Base-by-base conservation (phyloP, 2,113 vertebrate species). In the Illadopsis cleaveri region DNA sequence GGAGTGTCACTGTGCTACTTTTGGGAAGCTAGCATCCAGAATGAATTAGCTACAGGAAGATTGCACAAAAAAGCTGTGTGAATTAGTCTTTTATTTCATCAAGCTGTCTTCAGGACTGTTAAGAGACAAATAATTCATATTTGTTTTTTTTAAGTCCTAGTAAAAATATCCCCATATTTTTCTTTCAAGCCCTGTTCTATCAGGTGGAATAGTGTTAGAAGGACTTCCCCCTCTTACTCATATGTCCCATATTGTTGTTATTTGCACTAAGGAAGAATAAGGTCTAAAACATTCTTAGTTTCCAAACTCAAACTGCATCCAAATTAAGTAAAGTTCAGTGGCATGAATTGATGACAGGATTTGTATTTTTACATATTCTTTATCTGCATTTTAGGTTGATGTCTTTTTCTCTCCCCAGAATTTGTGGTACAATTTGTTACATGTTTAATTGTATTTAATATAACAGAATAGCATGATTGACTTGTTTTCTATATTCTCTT, bases 221-320 rank as follows among this genome's bases (percentile, higher is more conserved):
- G 28, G 20, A 33, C 17, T 73, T 12, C 40, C 9, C 9, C 42
- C 15, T 51, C 33, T 10, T 48, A 24, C 14, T 7, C 0, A 0
- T 54, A 33, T 35, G 15, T 40, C 6, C 12, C 15, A 24, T 56
- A 31, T 27, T 56, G 11, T 40, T 76, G 10, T 44, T 71, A 21
- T 17, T 78, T 69, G 15, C 21, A 47, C 2, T 47, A 30, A 57
- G 15, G 15, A 79, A 57, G 31, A 71, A 10, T 56, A 72, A 71
- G 5, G 12, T 78, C 21, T 48, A 65, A 78, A 85, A 69, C 0
- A 12, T 25, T 14, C 21, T 86, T 64, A 0, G 1, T 73, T 91
- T 91, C 30, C 5, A 85, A 75, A 85, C 14, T 28, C 31, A 84
- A 56, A 28, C 6, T 44, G 6, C 10, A 30, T 78, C 17, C 19